phyloP scores from a whole-genome alignment of 1,140 invertebrate species.

The Araneus ventricosus region DNA sequence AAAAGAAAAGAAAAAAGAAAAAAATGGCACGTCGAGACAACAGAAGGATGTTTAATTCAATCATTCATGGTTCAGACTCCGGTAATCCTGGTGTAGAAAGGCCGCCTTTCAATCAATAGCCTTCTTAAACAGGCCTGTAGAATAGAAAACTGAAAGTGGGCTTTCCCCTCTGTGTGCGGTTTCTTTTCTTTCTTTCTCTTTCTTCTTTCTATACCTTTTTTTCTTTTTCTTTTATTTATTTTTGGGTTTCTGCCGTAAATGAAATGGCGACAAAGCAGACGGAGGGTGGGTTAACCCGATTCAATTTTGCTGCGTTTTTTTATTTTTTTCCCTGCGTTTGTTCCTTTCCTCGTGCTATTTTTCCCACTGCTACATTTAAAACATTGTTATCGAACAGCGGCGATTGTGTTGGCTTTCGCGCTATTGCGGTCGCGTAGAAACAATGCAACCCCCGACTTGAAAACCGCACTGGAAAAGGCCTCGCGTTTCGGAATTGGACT shows the following conservation, averaged over 20 bases:
- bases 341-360: constrained; percentile 17
- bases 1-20: not conserved
- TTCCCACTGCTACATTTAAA: constrained; percentile 67
- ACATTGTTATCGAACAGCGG: constrained; percentile 64
- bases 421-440: constrained; percentile 28
- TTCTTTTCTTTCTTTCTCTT: constrained; percentile 30
- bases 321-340: not conserved
- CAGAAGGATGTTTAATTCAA: constrained; percentile 75
- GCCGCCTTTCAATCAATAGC: constrained; percentile 74
- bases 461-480: not conserved
- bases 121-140: constrained; percentile 60
- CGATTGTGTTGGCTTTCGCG: constrained; percentile 57
- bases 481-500: constrained; percentile 11
- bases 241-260: constrained; percentile 66
- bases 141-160: constrained; percentile 70
- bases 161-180: constrained; percentile 50
- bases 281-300: constrained; percentile 71
- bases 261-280: constrained; percentile 70
- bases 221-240: constrained; percentile 62
- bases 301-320: constrained; percentile 56
- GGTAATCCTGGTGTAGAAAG: constrained; percentile 71
- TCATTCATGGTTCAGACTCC: constrained; percentile 74
- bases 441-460: not conserved
- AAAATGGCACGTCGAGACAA: constrained; percentile 68
- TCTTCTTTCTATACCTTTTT: constrained; percentile 20